These are phyloP conservation scores for Echinometra lucunter DNA, from an alignment of 53 echinoderm and acorn worm genomes.

Conservation along the genomic window DNA sequence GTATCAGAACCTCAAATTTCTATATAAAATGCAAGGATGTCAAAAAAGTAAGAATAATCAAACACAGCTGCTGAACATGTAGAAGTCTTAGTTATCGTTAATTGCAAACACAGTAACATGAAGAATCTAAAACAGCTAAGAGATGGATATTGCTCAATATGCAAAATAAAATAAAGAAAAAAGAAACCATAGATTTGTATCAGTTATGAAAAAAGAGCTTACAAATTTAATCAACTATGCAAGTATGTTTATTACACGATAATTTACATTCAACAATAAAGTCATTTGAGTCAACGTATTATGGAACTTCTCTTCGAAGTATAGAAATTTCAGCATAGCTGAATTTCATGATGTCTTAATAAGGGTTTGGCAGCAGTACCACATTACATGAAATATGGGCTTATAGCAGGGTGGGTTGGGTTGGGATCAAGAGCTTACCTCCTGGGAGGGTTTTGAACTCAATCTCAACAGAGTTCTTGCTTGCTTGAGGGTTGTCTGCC, in stretches of 20 bases:
- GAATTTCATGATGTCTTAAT: background rate
- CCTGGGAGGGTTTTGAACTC: slow-evolving; percentile 98
- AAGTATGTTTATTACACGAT: background rate
- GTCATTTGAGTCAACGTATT: background rate
- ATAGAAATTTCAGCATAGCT: background rate
- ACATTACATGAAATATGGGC: background rate
- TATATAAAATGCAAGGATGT: background rate
- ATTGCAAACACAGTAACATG: background rate
- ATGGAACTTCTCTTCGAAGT: background rate
- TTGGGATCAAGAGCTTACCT: slow-evolving; percentile 70
- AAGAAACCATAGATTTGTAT: background rate
- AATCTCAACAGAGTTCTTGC: slow-evolving; percentile 74
- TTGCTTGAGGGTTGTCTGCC: slow-evolving; percentile 76
- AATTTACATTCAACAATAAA: background rate
- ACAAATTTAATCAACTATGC: background rate
- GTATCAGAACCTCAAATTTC: background rate
- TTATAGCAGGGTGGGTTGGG: background rate
- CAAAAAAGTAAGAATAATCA: background rate
- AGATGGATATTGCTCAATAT: background rate
- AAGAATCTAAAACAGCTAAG: background rate
- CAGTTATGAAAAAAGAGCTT: background rate
- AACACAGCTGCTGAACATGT: background rate
- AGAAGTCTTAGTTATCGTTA: background rate
- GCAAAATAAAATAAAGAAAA: background rate
- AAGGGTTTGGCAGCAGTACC: background rate